These are phyloP conservation scores for Albula goreensis DNA, from an alignment of 2,113 vertebrate genomes.

Conservation along the genomic window DNA sequence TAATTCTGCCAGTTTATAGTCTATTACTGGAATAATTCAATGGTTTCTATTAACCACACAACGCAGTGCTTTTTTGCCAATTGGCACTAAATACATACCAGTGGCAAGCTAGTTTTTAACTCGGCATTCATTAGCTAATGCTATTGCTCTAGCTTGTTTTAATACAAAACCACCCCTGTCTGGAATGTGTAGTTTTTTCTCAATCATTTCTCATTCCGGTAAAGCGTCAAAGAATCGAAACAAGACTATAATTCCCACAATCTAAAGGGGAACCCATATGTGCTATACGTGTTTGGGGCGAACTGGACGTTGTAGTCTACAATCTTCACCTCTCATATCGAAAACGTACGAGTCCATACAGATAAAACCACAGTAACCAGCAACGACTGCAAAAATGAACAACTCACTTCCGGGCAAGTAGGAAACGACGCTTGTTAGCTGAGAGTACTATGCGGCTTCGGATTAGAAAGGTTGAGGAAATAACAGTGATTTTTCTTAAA, in stretches of 20 bases:
- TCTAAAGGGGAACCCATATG: neutral
- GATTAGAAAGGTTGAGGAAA: neutral
- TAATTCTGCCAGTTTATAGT: neutral
- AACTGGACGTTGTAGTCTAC: constrained; percentile 53
- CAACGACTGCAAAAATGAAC: constrained; percentile 51
- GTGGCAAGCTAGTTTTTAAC: neutral
- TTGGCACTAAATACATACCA: neutral
- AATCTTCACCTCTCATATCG: accelerated
- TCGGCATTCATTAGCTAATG: neutral
- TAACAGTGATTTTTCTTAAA: neutral
- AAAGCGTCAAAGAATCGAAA: neutral
- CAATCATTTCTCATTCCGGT: neutral
- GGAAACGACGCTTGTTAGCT: constrained; percentile 40
- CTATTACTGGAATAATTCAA: neutral
- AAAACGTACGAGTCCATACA: accelerated
- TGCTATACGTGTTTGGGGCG: neutral
- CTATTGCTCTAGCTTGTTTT: neutral
- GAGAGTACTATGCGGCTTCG: neutral
- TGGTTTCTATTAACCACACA: neutral
- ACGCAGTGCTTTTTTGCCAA: neutral
- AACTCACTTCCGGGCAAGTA: constrained; percentile 76
- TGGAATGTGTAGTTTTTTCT: constrained; percentile 55
- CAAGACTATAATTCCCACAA: constrained; percentile 47
- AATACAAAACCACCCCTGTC: neutral
- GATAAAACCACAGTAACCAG: constrained; percentile 65